Evolutionary conservation across 2,113 vertebrate genomes (phyloP).

Genomic region (Rafetus swinhoei): DNA sequence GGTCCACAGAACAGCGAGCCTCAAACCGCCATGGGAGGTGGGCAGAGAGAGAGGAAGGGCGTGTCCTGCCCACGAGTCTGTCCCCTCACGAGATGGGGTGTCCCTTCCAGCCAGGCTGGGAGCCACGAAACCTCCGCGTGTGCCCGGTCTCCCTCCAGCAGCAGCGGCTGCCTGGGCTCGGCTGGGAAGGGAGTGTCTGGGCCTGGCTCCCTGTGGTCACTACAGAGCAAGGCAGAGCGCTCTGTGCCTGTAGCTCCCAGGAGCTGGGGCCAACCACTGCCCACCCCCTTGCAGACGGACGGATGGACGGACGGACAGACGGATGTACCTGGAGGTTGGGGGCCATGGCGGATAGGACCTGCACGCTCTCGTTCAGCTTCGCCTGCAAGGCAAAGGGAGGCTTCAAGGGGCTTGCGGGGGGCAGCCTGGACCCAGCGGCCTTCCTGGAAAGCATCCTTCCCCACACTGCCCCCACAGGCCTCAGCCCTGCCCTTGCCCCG

Average conservation of each 20-base stretch:
- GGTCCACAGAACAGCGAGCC: too few species aligned
- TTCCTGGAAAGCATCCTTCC: not conserved
- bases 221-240: not conserved
- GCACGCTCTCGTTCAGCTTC: slow-evolving; percentile 69
- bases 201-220: not conserved
- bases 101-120: not conserved
- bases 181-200: not conserved
- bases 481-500: not conserved
- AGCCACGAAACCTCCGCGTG: not conserved
- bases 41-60: not conserved
- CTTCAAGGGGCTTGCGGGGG: too few species aligned
- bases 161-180: not conserved
- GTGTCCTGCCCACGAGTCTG: not conserved
- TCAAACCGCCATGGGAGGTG: too few species aligned
- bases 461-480: not conserved
- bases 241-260: not conserved
- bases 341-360: slow-evolving; percentile 56
- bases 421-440: not conserved
- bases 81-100: not conserved
- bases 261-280: not conserved
- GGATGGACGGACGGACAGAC: too few species aligned
- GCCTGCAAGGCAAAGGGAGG: slow-evolving; percentile 55
- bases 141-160: not conserved
- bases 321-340: slow-evolving; percentile 72
- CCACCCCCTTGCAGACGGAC: not conserved